Percentiles rank a stretch among this genome's conserved stretches.
Conservation (phyloP, 2,113 vertebrate genomes). For the Indicator indicator region DNA sequence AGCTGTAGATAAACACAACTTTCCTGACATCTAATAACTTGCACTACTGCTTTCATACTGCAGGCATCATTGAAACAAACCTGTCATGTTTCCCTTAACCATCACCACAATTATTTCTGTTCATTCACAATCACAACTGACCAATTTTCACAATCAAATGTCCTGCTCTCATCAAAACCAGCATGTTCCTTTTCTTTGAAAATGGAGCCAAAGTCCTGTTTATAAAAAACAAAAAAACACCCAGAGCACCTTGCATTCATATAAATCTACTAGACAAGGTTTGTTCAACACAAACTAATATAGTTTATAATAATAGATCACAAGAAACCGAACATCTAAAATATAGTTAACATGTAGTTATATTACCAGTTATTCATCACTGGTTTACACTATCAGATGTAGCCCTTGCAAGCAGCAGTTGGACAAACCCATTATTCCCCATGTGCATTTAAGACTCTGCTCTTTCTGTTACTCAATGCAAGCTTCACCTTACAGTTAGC, state of each 20-base stretch:
- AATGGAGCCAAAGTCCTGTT: not conserved
- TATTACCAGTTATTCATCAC: not conserved
- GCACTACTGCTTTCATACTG: not conserved
- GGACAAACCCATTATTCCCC: not conserved
- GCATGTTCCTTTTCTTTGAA: not conserved
- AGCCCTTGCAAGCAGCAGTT: not conserved
- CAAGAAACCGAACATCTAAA: not conserved
- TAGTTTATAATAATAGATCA: not conserved
- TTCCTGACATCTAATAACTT: not conserved
- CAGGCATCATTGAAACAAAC: not conserved
- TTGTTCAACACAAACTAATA: not conserved
- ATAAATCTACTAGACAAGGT: not conserved
- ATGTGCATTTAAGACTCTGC: not conserved
- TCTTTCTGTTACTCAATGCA: not conserved
- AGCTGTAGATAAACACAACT: not conserved
- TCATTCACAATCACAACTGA: not conserved
- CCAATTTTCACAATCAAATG: not conserved
- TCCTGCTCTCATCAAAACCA: not conserved
- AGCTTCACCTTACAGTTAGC: not conserved
- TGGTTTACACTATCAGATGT: not conserved
- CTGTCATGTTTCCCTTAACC: not conserved
- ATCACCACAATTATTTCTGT: not conserved
- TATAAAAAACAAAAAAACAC: not conserved
- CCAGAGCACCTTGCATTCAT: not conserved
- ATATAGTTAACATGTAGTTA: not conserved